phyloP scores from a whole-genome alignment of 1,140 invertebrate genomes.

The Hyles vespertilio region DNA sequence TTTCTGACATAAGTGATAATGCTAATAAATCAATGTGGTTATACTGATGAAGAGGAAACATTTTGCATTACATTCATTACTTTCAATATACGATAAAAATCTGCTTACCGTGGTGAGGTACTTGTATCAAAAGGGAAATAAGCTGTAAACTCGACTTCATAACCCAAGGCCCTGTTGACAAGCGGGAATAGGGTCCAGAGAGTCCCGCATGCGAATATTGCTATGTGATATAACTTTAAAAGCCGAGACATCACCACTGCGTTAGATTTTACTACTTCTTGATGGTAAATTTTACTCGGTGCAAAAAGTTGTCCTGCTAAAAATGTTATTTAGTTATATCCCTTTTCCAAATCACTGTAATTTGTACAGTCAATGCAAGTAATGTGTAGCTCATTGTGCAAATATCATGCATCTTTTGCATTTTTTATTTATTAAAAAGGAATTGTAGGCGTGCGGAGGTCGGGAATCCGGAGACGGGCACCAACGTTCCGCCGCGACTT shows the following conservation, averaged over 20 bases:
- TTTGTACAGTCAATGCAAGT: too few species aligned
- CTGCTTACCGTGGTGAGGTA: conserved; percentile 33
- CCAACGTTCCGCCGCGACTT: too few species aligned
- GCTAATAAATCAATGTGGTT: background rate
- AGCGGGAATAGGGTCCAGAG: conserved; percentile 42
- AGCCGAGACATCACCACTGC: conserved; percentile 36
- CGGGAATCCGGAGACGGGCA: too few species aligned
- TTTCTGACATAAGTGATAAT: too few species aligned
- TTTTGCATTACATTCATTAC: background rate
- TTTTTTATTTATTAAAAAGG: too few species aligned
- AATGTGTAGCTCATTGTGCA: too few species aligned
- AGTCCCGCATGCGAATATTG: conserved; percentile 24
- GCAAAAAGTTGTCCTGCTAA: conserved; percentile 34
- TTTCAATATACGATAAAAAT: background rate
- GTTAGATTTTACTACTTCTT: conserved; percentile 30
- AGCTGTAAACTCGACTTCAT: conserved; percentile 41
- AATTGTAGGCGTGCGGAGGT: too few species aligned
- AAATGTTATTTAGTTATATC: background rate
- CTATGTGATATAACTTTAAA: conserved; percentile 32
- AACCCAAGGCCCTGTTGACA: conserved; percentile 33
- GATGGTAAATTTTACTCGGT: conserved; percentile 32
- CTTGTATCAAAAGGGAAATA: conserved; percentile 52
- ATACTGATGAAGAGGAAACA: background rate
- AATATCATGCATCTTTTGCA: too few species aligned
- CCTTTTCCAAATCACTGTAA: too few species aligned